These are phyloP conservation scores for Rhodophaea formosa DNA, from an alignment of 2,888 invertebrate genomes.

Conservation along the genomic window DNA sequence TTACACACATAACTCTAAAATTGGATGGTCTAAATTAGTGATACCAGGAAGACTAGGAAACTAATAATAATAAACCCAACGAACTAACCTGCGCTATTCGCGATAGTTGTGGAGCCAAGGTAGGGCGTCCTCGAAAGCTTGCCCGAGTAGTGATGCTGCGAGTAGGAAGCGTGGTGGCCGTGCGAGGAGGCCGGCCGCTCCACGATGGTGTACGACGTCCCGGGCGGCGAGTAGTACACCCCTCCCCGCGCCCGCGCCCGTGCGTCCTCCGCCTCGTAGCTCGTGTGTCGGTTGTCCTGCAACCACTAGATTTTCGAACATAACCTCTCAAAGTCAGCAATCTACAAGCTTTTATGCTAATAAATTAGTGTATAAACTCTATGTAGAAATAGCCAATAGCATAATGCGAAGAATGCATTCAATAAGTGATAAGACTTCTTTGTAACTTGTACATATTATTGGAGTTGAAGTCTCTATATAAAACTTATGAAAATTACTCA, in stretches of 20 bases:
- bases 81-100: constrained; percentile 65
- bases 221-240: constrained; percentile 92
- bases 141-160: constrained; percentile 81
- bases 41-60: no score
- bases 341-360: neutral
- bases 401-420: no score
- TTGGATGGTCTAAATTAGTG: no score
- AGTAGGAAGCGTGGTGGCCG: constrained; percentile 82
- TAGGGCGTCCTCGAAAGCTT: constrained; percentile 83
- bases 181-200: constrained; percentile 88
- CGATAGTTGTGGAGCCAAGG: constrained; percentile 84
- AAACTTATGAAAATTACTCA: no score
- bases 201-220: constrained; percentile 93
- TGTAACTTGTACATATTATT: no score
- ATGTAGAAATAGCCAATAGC: no score
- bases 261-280: constrained; percentile 76
- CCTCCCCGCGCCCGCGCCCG: constrained; percentile 83
- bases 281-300: constrained; percentile 75
- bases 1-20: no score
- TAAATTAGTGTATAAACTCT: neutral
- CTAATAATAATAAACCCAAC: no score
- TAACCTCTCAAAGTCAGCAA: constrained; percentile 16
- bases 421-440: no score
- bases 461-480: no score
- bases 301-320: constrained; percentile 55